Base-by-base conservation (phyloP, 2,113 vertebrate genomes). In the Limnothrissa miodon region DNA sequence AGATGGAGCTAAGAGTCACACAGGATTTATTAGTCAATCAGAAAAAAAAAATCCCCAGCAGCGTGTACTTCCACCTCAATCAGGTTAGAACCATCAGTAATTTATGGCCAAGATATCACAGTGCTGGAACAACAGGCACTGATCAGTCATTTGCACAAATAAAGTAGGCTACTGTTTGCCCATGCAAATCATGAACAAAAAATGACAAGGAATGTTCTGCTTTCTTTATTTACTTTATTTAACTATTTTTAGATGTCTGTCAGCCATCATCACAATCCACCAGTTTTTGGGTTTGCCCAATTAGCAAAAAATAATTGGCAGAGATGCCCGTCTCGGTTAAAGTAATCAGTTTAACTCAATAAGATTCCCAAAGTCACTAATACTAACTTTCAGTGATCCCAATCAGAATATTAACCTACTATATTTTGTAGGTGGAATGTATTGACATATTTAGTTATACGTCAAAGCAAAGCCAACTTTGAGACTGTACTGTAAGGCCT, bases 51-150 rank as follows among this genome's bases (percentile, higher is more conserved):
- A 82, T 82, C 78, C 83, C 80, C 80, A 85, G 44, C 59, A n/a
- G 78, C 83, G 83, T 80, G 56, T 78, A 78, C 45, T 79, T 66
- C 78, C 81, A 83, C 45, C 13, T 59, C 80, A 80, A 62, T 83
- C 81, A 62, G 48, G 79, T 86, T 78, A 86, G 82, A 81, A 78
- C 45, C 81, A 86, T 83, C 56, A 59, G 82, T 45, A 81, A 81
- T 53, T 83, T 79, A 83, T 78, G 59, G 85, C 79, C 81, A 48
- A 81, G 83, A 78, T 81, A 80, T 78, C 74, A 66, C 59, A 8
- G 56, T 83, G 59, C 51, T 56, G 23, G 3, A 56, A 56, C 51
- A 56, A 56, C 51, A 56, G 4, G 2, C 51, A 56, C 19, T 23
- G 46, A 48, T 48, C 46, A 48, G 11, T 48, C 46, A 42, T 42